A percentile compares a stretch with the other conserved stretches of the same genome.
phyloP scores from a whole-genome alignment of 2,113 vertebrate genomes.

The Zootoca vivipara region DNA sequence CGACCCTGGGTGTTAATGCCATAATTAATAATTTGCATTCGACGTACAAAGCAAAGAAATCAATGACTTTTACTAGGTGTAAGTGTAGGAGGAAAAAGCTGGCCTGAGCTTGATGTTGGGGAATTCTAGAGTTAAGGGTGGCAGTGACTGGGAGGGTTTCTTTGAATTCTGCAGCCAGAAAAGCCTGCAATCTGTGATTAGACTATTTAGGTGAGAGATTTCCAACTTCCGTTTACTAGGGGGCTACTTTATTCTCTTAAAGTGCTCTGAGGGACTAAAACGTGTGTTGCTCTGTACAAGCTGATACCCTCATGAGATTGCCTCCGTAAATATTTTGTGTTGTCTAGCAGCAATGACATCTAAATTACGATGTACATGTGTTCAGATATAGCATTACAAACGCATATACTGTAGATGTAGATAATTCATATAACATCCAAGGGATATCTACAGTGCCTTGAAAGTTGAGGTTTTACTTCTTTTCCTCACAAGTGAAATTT shows the following conservation, averaged over 20 bases:
- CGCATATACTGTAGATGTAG: background rate
- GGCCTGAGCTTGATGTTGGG: too few relatives aligned
- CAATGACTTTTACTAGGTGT: background rate
- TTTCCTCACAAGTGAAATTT: background rate
- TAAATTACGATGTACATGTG: background rate
- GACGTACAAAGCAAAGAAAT: background rate
- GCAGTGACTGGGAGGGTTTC: too few relatives aligned
- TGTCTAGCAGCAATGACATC: background rate
- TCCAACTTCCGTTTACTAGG: background rate
- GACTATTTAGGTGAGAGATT: background rate
- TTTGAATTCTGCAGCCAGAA: background rate
- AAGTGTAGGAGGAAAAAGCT: background rate
- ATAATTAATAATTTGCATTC: background rate
- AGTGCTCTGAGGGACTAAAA: background rate
- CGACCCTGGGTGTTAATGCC: accelerated
- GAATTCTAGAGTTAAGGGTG: background rate
- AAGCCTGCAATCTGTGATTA: background rate
- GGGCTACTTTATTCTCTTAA: background rate
- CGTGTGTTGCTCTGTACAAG: background rate
- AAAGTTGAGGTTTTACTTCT: background rate
- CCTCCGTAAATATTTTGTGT: background rate
- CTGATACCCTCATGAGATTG: background rate
- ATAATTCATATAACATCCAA: background rate
- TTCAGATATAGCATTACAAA: background rate
- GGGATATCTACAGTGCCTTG: background rate